A percentile compares a stretch with the other conserved stretches of the same genome.
phyloP scores from a whole-genome alignment of 1,140 invertebrate genomes.

The Aphaenogaster floridana region DNA sequence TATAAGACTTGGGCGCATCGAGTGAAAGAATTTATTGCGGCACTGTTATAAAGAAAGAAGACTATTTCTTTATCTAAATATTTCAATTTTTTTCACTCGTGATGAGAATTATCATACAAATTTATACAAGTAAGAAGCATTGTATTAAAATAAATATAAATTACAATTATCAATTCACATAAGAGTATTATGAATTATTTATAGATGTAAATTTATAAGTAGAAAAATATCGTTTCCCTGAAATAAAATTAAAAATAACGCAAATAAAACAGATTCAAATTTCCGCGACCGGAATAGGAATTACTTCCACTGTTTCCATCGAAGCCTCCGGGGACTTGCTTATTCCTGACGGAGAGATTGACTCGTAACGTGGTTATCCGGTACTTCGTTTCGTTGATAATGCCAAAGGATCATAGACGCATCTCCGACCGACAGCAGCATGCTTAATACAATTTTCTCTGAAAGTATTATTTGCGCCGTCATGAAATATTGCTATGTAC shows the following conservation, averaged over 20 bases:
- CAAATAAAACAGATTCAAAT: constrained; percentile 12
- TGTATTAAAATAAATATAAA: constrained; percentile 23
- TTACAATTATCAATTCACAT: neutral
- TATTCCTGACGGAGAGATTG: constrained; percentile 80
- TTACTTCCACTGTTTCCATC: constrained; percentile 46
- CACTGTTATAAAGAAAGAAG: neutral
- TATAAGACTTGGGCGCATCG: neutral
- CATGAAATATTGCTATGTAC: neutral
- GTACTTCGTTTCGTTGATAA: constrained; percentile 55
- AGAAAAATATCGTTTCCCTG: neutral
- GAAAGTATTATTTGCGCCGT: constrained; percentile 10
- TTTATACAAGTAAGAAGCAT: neutral
- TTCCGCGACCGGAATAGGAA: constrained; percentile 40
- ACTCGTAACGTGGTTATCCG: constrained; percentile 78
- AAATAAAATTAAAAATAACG: constrained; percentile 31
- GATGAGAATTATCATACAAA: neutral
- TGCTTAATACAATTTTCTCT: constrained; percentile 42
- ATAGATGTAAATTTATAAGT: neutral
- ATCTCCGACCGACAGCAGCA: constrained; percentile 21
- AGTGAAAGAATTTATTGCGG: constrained; percentile 16
- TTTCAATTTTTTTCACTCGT: neutral
- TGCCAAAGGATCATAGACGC: constrained; percentile 43
- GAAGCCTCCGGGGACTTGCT: constrained; percentile 69
- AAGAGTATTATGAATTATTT: neutral
- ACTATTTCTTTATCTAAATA: neutral